A percentile compares a stretch with the other conserved stretches of the same genome.
phyloP scores from a whole-genome alignment of 2,113 vertebrate genomes.

The Cheirogaleus medius region DNA sequence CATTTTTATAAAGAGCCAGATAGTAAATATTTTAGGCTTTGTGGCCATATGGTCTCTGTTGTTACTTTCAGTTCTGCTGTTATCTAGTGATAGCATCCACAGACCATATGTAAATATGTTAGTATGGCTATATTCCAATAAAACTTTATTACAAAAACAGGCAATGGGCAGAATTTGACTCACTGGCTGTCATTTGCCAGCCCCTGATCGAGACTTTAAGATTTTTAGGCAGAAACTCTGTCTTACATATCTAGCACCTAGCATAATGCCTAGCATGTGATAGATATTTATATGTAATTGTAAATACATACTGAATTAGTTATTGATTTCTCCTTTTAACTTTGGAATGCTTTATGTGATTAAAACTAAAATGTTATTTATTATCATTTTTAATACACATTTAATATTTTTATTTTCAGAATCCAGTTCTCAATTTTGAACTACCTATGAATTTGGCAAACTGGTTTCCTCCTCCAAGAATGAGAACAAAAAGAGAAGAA shows the following conservation, averaged over 20 bases:
- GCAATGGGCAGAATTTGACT: background rate
- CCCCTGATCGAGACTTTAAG: background rate
- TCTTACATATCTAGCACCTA: background rate
- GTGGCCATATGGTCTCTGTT: background rate
- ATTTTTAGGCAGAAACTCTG: background rate
- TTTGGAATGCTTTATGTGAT: background rate
- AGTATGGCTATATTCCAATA: background rate
- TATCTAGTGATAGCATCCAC: background rate
- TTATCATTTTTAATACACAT: slow-evolving; percentile 29
- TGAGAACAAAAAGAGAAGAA: slow-evolving; percentile 98
- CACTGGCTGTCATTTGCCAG: background rate
- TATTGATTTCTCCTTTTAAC: background rate
- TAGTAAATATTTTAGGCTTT: slow-evolving; percentile 31
- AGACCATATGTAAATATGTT: background rate
- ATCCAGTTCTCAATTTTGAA: slow-evolving; percentile 94
- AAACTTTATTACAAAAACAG: background rate
- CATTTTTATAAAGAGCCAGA: background rate
- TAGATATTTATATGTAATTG: background rate
- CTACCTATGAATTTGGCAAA: slow-evolving; percentile 94
- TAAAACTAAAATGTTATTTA: slow-evolving; percentile 19
- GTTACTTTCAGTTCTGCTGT: background rate
- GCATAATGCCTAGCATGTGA: background rate
- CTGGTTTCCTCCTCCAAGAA: slow-evolving; percentile 96
- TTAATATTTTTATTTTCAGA: slow-evolving; percentile 83
- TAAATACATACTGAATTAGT: background rate